Evolutionary conservation across 2,113 vertebrate genomes (phyloP), one percentile per base, ranked within the genome.

Genomic region (Excalfactoria chinensis): DNA sequence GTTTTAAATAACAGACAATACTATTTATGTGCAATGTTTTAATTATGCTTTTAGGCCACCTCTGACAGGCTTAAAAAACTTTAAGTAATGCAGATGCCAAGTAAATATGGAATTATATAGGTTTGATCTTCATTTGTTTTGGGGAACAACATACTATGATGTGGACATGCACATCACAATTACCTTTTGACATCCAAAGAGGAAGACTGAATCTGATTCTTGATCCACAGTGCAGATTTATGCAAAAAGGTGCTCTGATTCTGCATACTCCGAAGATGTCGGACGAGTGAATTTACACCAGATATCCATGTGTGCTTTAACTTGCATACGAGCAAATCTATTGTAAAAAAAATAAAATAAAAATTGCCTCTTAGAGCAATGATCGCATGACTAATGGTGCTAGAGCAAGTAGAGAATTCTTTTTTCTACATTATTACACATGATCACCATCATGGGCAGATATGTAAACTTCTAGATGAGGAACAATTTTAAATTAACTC

Each of bases 201-300:
- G 7, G 96, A 95, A 7, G 96, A 97, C 81, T 98, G 98, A 74
- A 99, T 96, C 95, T 98, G 98, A 67, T 96, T 98, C 96, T 97
- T 99, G 79, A 99, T 98, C 99, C 99, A 99, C 46, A 97, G 56
- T 11, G 98, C 98, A 81, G 98, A 98, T 86, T 96, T 98, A 84
- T 95, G 93, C 76, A 99, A 95, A 95, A 99, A 99, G 37, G 97
- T 96, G 13, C 98, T 98, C 86, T 98, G 97, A 46, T 94, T 97
- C 71, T 98, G 93, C 44, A 96, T 93, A 75, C 62, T 89, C 20
- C 90, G 96, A 83, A 97, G 94, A 34, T 98, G 98, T 82, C 89
- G 97, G 67, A 99, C 97, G 95, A 99, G 93, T 1, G 99, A 98
- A 73, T 93, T 97, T 53, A 99, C 96, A 23, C 99, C 99, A 92